A percentile compares a stretch with the other conserved stretches of the same genome.
Evolutionary conservation across 1,140 invertebrate genomes (phyloP).

Genomic region (Delia radicum): DNA sequence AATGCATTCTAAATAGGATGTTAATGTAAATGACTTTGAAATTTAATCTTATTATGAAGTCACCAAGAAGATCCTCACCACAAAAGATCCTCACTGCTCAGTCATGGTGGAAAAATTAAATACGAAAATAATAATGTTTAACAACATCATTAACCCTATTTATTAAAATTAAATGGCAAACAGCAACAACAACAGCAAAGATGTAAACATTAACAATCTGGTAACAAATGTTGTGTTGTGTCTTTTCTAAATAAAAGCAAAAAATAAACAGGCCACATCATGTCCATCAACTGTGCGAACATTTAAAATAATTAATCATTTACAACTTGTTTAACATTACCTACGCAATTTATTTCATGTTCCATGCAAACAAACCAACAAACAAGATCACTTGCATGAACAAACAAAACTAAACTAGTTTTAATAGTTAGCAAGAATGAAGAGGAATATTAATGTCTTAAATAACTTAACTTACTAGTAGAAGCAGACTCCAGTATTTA

Average conservation of each 20-base stretch:
- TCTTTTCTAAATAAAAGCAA: background rate
- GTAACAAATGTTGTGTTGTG: background rate
- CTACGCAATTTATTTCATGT: background rate
- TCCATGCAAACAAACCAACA: background rate
- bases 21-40: background rate
- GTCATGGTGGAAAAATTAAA: background rate
- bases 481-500: background rate
- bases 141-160: slow-evolving; percentile 4
- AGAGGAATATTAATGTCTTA: slow-evolving; percentile 4
- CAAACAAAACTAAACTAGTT: background rate
- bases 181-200: background rate
- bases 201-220: background rate
- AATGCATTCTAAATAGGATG: background rate
- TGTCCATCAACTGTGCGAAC: slow-evolving; percentile 20
- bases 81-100: background rate
- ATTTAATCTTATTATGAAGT: background rate
- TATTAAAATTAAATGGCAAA: background rate
- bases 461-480: slow-evolving; percentile 15
- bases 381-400: background rate
- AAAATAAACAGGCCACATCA: slow-evolving; percentile 8
- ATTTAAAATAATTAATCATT: slow-evolving; percentile 20
- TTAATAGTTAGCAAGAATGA: background rate
- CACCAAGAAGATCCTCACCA: background rate
- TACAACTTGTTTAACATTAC: slow-evolving; percentile 14
- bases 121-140: background rate